A percentile compares a stretch with the other conserved stretches of the same genome.
Conservation (phyloP, 2,888 invertebrate genomes). For the Pammene fasciana region DNA sequence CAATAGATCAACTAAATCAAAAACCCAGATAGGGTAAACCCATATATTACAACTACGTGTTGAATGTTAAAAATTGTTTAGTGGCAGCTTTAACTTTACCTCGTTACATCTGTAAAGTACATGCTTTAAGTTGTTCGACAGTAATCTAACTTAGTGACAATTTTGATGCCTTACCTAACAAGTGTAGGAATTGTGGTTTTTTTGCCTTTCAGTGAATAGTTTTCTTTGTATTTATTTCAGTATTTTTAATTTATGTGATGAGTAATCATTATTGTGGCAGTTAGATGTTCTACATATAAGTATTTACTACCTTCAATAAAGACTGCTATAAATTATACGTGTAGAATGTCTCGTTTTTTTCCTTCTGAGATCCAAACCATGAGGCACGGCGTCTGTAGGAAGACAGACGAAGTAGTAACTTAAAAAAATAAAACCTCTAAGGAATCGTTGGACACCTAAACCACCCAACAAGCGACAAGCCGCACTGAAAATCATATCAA, state of each 20-base stretch:
- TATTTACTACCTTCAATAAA: conserved; percentile 73
- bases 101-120: conserved; percentile 44
- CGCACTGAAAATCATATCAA: too few species aligned
- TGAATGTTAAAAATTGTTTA: neutral
- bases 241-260: conserved; percentile 59
- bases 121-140: neutral
- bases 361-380: neutral
- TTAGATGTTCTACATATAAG: conserved; percentile 52
- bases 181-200: neutral
- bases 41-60: neutral
- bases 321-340: conserved; percentile 63
- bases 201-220: conserved; percentile 1
- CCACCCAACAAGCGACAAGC: too few species aligned
- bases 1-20: conserved; percentile 15
- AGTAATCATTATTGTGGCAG: conserved; percentile 46
- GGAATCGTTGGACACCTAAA: too few species aligned
- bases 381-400: neutral
- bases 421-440: too few species aligned
- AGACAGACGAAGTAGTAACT: neutral
- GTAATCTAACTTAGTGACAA: neutral
- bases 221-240: conserved; percentile 63
- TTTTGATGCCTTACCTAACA: too few species aligned
- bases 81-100: conserved; percentile 54
- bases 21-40: neutral
- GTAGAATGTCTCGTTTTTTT: neutral